Evolutionary conservation across 2,888 invertebrate genomes (phyloP).

Genomic region (Monopis laevigella): DNA sequence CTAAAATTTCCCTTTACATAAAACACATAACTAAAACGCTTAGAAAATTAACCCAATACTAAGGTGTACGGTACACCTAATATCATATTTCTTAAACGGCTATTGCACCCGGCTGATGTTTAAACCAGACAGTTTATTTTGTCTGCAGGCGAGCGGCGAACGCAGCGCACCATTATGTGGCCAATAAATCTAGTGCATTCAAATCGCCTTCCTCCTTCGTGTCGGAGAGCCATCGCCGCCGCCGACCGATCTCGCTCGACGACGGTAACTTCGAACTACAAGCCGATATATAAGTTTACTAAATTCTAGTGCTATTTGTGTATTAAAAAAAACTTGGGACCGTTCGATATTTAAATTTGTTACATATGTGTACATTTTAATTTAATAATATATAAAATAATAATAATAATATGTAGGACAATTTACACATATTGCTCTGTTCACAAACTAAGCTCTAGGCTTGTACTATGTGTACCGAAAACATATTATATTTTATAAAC

Average conservation of each 20-base stretch:
- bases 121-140: constrained; percentile 9
- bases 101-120: constrained; percentile 5
- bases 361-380: no score
- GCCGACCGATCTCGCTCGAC: constrained; percentile 19
- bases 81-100: constrained; percentile 1
- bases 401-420: no score
- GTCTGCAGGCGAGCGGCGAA: constrained; percentile 19
- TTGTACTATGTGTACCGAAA: no score
- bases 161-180: constrained; percentile 51
- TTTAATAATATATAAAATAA: no score
- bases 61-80: no score
- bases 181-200: constrained; percentile 60
- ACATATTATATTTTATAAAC: no score
- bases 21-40: no score
- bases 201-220: constrained; percentile 62
- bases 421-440: no score
- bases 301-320: constrained; percentile 5
- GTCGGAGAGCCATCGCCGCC: constrained; percentile 44
- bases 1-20: no score
- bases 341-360: no score
- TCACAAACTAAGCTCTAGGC: no score
- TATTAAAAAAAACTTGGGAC: neutral
- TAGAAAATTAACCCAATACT: no score
- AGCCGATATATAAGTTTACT: constrained; percentile 9
- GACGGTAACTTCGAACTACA: constrained; percentile 38